Evolutionary conservation across 2,888 invertebrate genomes (phyloP).

Genomic region (Lithophane semibrunnea): DNA sequence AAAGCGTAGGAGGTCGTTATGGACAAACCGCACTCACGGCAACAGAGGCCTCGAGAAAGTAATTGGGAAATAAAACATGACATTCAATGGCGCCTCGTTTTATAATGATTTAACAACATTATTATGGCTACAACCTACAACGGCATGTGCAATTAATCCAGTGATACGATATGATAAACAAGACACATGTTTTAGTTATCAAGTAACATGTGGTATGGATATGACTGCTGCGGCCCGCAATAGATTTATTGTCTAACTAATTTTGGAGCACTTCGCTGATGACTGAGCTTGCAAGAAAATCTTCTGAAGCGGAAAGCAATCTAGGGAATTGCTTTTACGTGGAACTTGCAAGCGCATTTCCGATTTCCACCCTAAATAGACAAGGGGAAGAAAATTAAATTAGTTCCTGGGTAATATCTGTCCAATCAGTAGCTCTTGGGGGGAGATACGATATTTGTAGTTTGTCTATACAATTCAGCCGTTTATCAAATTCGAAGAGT

Average conservation of each 20-base stretch:
- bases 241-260: slow-evolving; percentile 49
- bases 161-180: slow-evolving; percentile 56
- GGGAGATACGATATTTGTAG: slow-evolving; percentile 51
- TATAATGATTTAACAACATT: slow-evolving; percentile 46
- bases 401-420: slow-evolving; percentile 52
- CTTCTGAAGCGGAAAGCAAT: slow-evolving; percentile 55
- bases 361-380: slow-evolving; percentile 61
- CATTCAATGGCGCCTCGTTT: slow-evolving; percentile 44
- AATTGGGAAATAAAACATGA: slow-evolving; percentile 58
- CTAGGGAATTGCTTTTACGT: slow-evolving; percentile 53
- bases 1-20: slow-evolving; percentile 59
- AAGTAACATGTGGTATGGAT: slow-evolving; percentile 58
- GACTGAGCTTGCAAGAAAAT: slow-evolving; percentile 40
- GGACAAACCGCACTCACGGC: slow-evolving; percentile 36
- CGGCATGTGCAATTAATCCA: slow-evolving; percentile 61
- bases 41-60: slow-evolving; percentile 49
- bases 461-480: slow-evolving; percentile 34
- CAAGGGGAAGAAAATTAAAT: slow-evolving; percentile 52
- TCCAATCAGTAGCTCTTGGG: slow-evolving; percentile 39
- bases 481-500: slow-evolving; percentile 40
- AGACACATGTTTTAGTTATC: slow-evolving; percentile 64
- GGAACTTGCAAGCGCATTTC: slow-evolving; percentile 55
- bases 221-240: slow-evolving; percentile 16
- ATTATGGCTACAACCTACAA: slow-evolving; percentile 48
- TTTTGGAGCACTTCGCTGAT: slow-evolving; percentile 44